Evolutionary conservation across 2,797 vertebrate species (phyloP).

Genomic region (Coreius guichenoti): DNA sequence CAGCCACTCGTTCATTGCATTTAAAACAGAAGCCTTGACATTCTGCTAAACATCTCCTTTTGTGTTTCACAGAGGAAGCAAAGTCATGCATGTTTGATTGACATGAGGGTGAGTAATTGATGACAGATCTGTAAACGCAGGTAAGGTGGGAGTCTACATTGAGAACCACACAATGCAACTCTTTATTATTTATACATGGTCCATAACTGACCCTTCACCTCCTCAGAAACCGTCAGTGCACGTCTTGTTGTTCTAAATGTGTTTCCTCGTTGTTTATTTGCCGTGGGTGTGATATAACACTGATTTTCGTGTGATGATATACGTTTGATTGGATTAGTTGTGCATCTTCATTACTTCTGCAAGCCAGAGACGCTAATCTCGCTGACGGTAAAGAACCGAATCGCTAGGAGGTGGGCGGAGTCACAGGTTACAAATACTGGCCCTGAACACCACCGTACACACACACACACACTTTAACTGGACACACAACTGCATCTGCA

Average conservation of each 20-base stretch:
- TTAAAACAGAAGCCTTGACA: background rate
- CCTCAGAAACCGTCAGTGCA: background rate
- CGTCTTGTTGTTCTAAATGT: background rate
- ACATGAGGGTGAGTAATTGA: background rate
- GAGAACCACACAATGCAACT: background rate
- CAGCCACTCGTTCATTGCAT: background rate
- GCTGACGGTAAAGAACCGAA: conserved; percentile 52
- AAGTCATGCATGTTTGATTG: background rate
- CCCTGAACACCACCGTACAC: background rate
- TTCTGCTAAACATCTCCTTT: background rate
- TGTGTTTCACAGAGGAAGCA: background rate
- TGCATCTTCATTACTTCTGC: conserved; percentile 1
- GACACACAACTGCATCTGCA: conserved; percentile 5
- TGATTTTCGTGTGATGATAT: background rate
- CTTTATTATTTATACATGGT: background rate
- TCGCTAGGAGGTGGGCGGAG: conserved; percentile 23
- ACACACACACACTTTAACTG: conserved; percentile 3
- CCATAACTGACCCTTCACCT: background rate
- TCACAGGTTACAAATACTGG: conserved; percentile 59
- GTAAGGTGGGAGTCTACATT: background rate
- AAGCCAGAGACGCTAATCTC: conserved; percentile 29
- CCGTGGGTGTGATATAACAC: background rate
- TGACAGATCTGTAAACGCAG: background rate
- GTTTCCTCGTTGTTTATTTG: background rate
- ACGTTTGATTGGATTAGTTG: conserved; percentile 37